phyloP scores from a whole-genome alignment of 2,888 invertebrate genomes.

The Polydrusus tereticollis region DNA sequence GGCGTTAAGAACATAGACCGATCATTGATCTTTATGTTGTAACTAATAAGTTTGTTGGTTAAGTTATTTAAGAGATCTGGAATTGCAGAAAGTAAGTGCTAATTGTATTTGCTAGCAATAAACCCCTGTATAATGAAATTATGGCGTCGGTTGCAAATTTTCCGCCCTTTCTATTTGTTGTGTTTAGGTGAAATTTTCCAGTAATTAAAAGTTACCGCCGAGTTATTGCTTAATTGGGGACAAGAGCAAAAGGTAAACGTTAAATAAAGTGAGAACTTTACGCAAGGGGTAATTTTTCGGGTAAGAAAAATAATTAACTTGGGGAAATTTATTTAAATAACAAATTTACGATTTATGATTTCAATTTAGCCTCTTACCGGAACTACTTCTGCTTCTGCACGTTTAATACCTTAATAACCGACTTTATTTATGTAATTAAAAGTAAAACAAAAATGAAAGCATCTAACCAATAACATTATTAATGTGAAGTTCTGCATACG shows the following conservation, averaged over 20 bases:
- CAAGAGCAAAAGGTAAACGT: neutral
- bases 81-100: too few species aligned
- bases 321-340: slow-evolving; percentile 4
- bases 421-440: neutral
- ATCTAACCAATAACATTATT: too few species aligned
- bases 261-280: slow-evolving; percentile 5
- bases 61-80: too few species aligned
- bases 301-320: neutral
- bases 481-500: too few species aligned
- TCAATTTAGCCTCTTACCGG: neutral
- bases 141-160: too few species aligned
- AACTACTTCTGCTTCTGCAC: neutral
- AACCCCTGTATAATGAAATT: too few species aligned
- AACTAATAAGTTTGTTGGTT: too few species aligned
- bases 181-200: neutral
- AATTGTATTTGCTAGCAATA: too few species aligned
- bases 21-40: too few species aligned
- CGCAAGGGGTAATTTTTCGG: neutral
- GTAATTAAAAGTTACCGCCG: neutral
- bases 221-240: neutral
- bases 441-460: too few species aligned
- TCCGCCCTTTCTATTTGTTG: too few species aligned
- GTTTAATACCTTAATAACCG: neutral
- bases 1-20: too few species aligned
- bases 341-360: slow-evolving; percentile 1